A percentile compares a stretch with the other conserved stretches of the same genome.
phyloP scores from a whole-genome alignment of 2,113 vertebrate species.

The Petaurus breviceps region DNA sequence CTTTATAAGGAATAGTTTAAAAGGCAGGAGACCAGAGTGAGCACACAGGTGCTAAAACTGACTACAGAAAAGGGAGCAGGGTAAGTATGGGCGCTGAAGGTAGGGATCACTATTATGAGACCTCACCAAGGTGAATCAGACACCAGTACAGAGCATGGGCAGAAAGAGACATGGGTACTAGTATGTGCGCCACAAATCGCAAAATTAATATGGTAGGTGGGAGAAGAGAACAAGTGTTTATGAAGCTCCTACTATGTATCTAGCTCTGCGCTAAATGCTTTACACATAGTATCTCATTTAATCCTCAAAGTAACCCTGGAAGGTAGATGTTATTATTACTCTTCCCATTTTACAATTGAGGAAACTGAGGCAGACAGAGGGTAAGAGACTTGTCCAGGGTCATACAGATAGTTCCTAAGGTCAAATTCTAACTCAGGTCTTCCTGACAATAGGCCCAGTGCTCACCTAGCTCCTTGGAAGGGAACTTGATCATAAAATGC shows the following conservation, averaged over 20 bases:
- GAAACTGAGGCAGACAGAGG: not conserved
- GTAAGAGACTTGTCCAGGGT: not conserved
- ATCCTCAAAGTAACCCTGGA: not conserved
- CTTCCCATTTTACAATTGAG: not conserved
- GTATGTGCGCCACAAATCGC: not conserved
- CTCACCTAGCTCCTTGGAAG: not conserved
- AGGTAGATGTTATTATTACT: not conserved
- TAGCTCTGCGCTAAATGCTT: not conserved
- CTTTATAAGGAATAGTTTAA: not conserved
- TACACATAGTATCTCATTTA: not conserved
- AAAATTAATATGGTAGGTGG: not conserved
- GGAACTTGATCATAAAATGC: not conserved
- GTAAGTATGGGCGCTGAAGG: not conserved
- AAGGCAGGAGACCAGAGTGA: not conserved
- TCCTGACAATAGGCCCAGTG: not conserved
- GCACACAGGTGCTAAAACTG: no score
- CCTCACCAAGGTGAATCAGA: not conserved
- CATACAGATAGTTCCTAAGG: not conserved
- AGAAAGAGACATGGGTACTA: not conserved
- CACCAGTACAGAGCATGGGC: not conserved
- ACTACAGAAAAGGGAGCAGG: not conserved
- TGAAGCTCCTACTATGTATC: not conserved
- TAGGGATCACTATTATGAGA: not conserved
- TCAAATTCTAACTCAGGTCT: not conserved
- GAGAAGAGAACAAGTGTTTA: not conserved